Percentiles rank a stretch among this genome's conserved stretches.
These are phyloP conservation scores for Urocitellus parryii DNA, from an alignment of 2,113 vertebrate genomes.

Conservation along the genomic window DNA sequence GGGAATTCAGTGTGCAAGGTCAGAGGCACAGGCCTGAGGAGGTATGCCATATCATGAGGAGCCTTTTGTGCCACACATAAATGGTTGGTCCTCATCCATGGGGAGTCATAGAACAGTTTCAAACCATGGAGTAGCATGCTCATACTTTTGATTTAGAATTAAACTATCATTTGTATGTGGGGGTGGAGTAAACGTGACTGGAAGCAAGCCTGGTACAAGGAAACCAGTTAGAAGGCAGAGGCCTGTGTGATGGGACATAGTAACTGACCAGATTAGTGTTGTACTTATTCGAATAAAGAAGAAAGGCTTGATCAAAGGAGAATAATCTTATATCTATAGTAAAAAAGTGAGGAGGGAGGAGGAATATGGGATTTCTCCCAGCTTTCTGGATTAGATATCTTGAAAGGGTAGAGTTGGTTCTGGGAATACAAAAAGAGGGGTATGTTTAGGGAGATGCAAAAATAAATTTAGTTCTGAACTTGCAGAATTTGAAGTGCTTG, in stretches of 20 bases:
- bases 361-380: background rate
- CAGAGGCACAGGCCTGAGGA: background rate
- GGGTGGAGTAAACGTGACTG: background rate
- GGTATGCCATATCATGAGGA: background rate
- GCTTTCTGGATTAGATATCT: background rate
- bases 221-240: background rate
- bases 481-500: background rate
- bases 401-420: background rate
- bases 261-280: background rate
- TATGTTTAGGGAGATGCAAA: background rate
- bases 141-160: background rate
- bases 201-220: background rate
- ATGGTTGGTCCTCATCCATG: background rate
- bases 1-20: background rate
- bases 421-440: background rate
- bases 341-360: background rate
- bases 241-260: background rate
- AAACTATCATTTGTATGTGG: background rate
- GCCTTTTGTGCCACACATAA: rapidly evolving
- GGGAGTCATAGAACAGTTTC: background rate
- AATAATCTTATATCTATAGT: background rate
- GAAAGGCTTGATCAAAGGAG: background rate
- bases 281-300: background rate
- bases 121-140: background rate
- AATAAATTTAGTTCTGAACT: background rate